These are phyloP conservation scores for Brachionus koreanus DNA, from an alignment of 1,140 invertebrate genomes.

Conservation along the genomic window DNA sequence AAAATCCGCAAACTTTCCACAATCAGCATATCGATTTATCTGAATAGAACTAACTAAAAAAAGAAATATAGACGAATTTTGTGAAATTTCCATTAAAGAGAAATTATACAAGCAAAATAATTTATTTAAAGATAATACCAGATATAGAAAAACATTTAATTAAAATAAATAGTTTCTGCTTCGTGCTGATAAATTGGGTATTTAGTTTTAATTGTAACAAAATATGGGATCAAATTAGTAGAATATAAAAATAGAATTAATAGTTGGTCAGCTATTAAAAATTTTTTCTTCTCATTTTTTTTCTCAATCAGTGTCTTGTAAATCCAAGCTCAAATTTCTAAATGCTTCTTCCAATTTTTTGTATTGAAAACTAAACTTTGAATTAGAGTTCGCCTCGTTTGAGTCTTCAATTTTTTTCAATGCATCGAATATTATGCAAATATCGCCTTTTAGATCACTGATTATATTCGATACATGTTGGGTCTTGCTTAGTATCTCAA, in stretches of 20 bases:
- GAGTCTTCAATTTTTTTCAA: conserved; percentile 43
- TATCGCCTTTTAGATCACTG: conserved; percentile 41
- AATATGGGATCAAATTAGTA: background rate
- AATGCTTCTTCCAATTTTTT: conserved; percentile 39
- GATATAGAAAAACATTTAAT: background rate
- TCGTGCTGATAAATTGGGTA: conserved; percentile 9
- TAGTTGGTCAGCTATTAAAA: conserved; percentile 5
- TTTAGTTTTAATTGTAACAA: conserved; percentile 20
- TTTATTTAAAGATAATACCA: conserved; percentile 10
- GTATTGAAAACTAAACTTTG: conserved; percentile 20
- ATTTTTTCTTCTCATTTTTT: background rate
- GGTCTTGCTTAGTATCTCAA: conserved; percentile 69
- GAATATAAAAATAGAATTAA: background rate
- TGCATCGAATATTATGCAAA: conserved; percentile 45
- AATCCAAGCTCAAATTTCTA: conserved; percentile 37
- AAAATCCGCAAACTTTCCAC: no score
- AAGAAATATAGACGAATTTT: background rate
- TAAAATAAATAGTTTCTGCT: background rate
- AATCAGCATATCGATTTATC: background rate
- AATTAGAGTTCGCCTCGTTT: background rate
- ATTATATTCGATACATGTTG: conserved; percentile 42
- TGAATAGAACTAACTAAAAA: background rate
- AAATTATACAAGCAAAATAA: conserved; percentile 10
- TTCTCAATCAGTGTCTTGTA: conserved; percentile 26
- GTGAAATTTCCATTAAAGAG: background rate